Base-by-base conservation (phyloP, 1,140 invertebrate genomes). In the Lucilia sericata region DNA sequence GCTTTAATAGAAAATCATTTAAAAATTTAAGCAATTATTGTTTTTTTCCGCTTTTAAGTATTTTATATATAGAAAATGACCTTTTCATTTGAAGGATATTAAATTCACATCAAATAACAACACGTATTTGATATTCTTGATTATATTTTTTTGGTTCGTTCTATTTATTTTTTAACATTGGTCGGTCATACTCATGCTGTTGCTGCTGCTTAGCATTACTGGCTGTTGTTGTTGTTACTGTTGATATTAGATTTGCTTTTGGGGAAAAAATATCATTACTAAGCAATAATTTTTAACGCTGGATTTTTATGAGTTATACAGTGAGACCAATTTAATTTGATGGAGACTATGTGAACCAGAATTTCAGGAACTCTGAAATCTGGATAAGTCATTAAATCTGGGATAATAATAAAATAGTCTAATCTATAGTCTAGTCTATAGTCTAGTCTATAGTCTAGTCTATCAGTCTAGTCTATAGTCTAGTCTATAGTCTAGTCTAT, bases 61-160 rank as follows among this genome's bases (percentile, higher is more conserved):
- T 55, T 13, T 55, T 55, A 17, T 12, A 55, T 55, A 55, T 55
- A 70, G n/a, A 70, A 60, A 70, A 70, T 70, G 65, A 70, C 65
- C 65, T 70, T 70, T 70, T 70, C 19, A 70, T 70, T 70, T 70
- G 65, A 70, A 70, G 65, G 65, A 70, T 70, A 70, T 70, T 70
- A 70, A 70, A 70, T 70, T 70, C 65, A 21, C 65, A 70, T 70
- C 65, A 70, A 70, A 70, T 70, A 70, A 70, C 65, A 70, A 70
- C 65, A 70, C 65, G 65, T 70, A 70, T 70, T 70, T 70, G 65
- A 70, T 70, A 70, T 70, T 70, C 65, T 70, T 70, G 65, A 70
- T 70, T 70, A 70, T 70, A 25, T 70, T 70, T 70, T 70, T 7
- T 70, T 60, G n/a, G 13, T 21, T 70, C 0, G 5, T 70, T 21